A percentile compares a stretch with the other conserved stretches of the same genome.
Evolutionary conservation across 2,113 vertebrate species (phyloP).

Genomic region (Anoura caudifer): DNA sequence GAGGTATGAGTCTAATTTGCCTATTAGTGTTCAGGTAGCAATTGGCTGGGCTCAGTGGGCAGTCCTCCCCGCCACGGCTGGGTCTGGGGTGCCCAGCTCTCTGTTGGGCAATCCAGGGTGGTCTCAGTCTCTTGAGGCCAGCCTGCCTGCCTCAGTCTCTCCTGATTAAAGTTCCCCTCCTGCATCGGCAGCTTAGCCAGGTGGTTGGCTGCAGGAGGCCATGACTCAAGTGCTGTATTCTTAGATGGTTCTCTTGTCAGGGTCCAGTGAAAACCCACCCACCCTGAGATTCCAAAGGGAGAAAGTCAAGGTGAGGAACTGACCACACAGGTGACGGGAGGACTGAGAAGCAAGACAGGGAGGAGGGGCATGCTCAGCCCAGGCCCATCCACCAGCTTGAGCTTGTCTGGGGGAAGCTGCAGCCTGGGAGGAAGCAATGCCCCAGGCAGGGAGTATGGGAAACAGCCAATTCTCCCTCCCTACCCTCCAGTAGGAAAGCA

Average conservation of each 20-base stretch:
- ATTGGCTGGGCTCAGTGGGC: background rate
- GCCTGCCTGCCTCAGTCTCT: too few species aligned
- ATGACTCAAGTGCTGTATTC: background rate
- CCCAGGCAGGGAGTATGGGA: background rate
- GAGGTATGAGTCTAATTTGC: rapidly evolving
- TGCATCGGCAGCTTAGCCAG: background rate
- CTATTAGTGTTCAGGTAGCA: background rate
- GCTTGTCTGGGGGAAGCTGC: rapidly evolving
- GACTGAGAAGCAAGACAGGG: background rate
- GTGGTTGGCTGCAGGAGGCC: background rate
- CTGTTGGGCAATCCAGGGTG: rapidly evolving
- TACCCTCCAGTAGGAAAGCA: background rate
- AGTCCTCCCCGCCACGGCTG: background rate
- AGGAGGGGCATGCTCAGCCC: background rate
- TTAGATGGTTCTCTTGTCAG: too few species aligned
- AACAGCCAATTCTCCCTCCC: rapidly evolving
- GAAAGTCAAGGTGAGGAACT: background rate
- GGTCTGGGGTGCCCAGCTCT: background rate
- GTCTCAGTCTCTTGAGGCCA: background rate
- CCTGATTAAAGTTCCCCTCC: background rate
- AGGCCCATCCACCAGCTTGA: background rate
- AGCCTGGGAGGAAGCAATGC: background rate
- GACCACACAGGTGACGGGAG: background rate
- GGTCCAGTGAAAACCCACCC: background rate
- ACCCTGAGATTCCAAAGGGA: background rate